Conservation (phyloP, 2,888 invertebrate species). For the Megaustenia siamemsis region DNA sequence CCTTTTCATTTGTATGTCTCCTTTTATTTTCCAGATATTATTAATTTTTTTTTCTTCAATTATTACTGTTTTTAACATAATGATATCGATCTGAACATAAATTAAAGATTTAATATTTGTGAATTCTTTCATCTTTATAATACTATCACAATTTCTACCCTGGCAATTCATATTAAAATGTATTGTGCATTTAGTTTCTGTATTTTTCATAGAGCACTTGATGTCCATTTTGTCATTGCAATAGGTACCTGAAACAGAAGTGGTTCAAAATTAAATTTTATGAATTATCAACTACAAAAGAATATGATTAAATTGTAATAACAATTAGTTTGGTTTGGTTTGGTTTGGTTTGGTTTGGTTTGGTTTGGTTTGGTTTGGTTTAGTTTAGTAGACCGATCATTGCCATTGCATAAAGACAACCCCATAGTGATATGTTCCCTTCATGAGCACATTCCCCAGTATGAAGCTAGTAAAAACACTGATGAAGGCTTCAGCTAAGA, state of each 20-base stretch:
- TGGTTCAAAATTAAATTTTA: neutral
- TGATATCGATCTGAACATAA: neutral
- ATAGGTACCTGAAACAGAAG: slow-evolving; percentile 8
- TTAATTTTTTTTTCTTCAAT: neutral
- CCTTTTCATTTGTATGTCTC: too few species aligned
- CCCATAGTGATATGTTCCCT: too few species aligned
- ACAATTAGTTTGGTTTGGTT: too few species aligned
- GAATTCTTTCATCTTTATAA: neutral
- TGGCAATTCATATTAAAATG: neutral
- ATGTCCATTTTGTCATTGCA: slow-evolving; percentile 10
- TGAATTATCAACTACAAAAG: neutral
- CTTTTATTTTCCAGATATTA: neutral
- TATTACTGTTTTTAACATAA: neutral
- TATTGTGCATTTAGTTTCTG: too few species aligned
- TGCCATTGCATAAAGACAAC: too few species aligned
- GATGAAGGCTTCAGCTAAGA: too few species aligned
- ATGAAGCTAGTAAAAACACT: too few species aligned
- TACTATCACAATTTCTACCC: neutral
- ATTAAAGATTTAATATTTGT: neutral
- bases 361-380: too few species aligned
- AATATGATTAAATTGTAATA: too few species aligned
- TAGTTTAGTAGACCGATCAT: too few species aligned
- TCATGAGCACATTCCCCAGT: too few species aligned
- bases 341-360: too few species aligned
- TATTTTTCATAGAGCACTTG: neutral